These are phyloP conservation scores for Stegodyphus mimosarum DNA, from an alignment of 1,140 invertebrate species.

Conservation along the genomic window DNA sequence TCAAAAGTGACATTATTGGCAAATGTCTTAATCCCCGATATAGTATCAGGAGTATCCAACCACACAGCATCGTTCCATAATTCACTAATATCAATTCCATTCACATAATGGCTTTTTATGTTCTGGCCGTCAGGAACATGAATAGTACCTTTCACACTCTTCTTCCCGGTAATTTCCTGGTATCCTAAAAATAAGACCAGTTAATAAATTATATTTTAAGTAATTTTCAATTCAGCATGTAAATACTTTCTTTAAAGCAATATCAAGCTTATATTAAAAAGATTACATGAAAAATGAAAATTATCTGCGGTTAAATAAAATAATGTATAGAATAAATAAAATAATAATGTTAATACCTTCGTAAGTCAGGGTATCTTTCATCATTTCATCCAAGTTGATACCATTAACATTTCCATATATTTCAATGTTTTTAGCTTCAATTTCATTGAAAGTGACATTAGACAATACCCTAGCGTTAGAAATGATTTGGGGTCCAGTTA, in stretches of 20 bases:
- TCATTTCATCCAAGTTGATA: slow-evolving; percentile 31
- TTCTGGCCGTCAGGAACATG: slow-evolving; percentile 1
- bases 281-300: no score
- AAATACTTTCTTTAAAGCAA: no score
- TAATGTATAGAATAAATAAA: no score
- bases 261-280: no score
- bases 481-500: slow-evolving; percentile 7
- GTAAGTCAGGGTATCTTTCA: slow-evolving; percentile 39
- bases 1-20: slow-evolving; percentile 11
- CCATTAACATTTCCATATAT: slow-evolving; percentile 43
- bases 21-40: slow-evolving; percentile 51
- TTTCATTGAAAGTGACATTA: slow-evolving; percentile 31
- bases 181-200: slow-evolving; percentile 21
- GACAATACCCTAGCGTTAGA: not conserved
- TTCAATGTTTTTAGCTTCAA: slow-evolving; percentile 13
- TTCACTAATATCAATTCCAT: slow-evolving; percentile 48
- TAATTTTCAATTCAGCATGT: no score
- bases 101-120: slow-evolving; percentile 32
- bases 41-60: slow-evolving; percentile 42
- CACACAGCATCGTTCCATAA: slow-evolving; percentile 56
- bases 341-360: no score
- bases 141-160: slow-evolving; percentile 35
- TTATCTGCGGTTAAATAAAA: no score
- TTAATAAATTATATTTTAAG: no score
- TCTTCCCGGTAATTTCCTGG: slow-evolving; percentile 29